Base-by-base conservation (phyloP, 2,113 vertebrate species). In the Apus apus region DNA sequence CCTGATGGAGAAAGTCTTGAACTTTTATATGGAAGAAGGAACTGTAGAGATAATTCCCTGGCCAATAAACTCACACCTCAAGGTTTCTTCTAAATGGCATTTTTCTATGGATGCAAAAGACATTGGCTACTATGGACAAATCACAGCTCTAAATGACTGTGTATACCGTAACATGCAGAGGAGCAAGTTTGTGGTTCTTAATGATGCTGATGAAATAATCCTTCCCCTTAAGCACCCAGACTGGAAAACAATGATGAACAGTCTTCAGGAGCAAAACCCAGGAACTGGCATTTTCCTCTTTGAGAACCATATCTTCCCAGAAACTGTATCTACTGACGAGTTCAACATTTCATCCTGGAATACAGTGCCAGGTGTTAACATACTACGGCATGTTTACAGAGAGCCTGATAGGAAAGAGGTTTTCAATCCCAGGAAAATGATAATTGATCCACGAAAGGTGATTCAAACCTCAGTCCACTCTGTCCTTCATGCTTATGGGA, bases 161-260 rank as follows among this genome's bases (percentile, higher is more conserved):
- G 8, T 97, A 61, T 96, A 97, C 43, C 84, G 86, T 45, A 96
- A 95, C 43, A 96, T 94, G 97, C 80, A 29, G 83, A 95, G 90
- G 79, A 97, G 95, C 75, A 92, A n/a, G 54, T 97, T 85, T 79
- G 94, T 96, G n/a, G 36, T 98, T 75, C 87, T 98, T 61, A 98
- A 98, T 64, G 98, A 99, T 90, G 97, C 98, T 11, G 98, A 98
- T 92, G 98, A 98, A 96, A 98, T 98, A 64, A 97, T 98, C 51
- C 96, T 98, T 95, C 98, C 98, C 7, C 97, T 98, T 92, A 60
- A 97, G 36, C 93, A 98, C 74, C 9, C 67, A 3, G 30, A 96
- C 81, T 96, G 98, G 76, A 95, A 87, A 72, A 67, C 96, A 45
- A 89, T 98, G 87, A 98, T 98, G 97, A 70, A 5, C 18, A 53